These are phyloP conservation scores for Anolis carolinensis DNA, from an alignment of 2,113 vertebrate species.

Conservation along the genomic window DNA sequence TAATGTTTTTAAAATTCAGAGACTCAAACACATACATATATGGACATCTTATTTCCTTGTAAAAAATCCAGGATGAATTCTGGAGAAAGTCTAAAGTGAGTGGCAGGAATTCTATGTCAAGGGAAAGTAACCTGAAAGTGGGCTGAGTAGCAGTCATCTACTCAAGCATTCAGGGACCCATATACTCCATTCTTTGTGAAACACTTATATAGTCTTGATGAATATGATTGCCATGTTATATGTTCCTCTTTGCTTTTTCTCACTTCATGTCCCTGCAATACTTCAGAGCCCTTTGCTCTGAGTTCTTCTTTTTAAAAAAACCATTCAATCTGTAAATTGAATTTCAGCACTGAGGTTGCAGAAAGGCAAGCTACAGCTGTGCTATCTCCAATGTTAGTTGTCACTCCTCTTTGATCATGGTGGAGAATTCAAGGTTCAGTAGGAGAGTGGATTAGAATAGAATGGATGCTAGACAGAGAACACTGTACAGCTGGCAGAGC, in stretches of 20 bases:
- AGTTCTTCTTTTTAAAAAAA: neutral
- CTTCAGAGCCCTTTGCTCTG: slow-evolving; percentile 52
- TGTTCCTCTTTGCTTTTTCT: slow-evolving; percentile 44
- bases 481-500: slow-evolving; percentile 22
- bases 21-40: too few relatives aligned
- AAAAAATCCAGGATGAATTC: too few relatives aligned
- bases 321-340: slow-evolving; percentile 39
- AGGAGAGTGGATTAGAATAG: slow-evolving; percentile 49
- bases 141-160: neutral
- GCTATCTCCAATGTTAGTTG: slow-evolving; percentile 46
- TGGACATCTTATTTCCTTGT: too few relatives aligned
- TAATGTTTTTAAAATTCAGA: too few relatives aligned
- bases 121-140: too few relatives aligned
- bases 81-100: too few relatives aligned
- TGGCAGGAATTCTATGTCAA: too few relatives aligned
- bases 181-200: neutral
- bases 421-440: slow-evolving; percentile 40
- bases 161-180: neutral
- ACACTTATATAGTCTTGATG: neutral
- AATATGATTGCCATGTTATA: neutral
- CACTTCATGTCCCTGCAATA: slow-evolving; percentile 46
- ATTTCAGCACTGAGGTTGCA: slow-evolving; percentile 50
- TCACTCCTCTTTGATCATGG: slow-evolving; percentile 51
- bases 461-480: slow-evolving; percentile 25
- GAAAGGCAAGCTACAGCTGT: slow-evolving; percentile 34